Evolutionary conservation across 2,888 invertebrate species (phyloP), one percentile per base, ranked within the genome.

Genomic region (Caradrina clavipalpis): DNA sequence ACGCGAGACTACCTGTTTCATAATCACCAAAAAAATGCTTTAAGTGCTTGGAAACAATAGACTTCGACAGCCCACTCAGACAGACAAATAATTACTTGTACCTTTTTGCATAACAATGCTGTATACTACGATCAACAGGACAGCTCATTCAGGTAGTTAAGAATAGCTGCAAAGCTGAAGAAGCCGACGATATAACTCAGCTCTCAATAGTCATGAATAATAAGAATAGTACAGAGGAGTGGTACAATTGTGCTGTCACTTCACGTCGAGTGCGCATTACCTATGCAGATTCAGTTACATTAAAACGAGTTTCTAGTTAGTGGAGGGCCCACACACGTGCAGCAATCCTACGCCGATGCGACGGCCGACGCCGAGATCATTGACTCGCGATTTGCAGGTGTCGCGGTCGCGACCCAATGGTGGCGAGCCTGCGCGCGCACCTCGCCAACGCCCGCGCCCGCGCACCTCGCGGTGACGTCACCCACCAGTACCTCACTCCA

Each of bases 361-460:
- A 75, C 84, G 82, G 74, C 72, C 77, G 76, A 75, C 77, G 83
- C 74, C 47, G 84, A 81, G 88, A 88, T 83, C 88, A 85, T 85
- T 88, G 88, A 88, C 88, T 85, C 84, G 84, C 80, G 85, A 82
- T 85, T 85, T 80, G 88, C 88, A 88, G 88, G 88, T 88, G 88
- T 88, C 84, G 86, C 78, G 80, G 67, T 79, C 77, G 76, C 82
- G 84, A 85, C 75, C 83, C 83, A 85, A 83, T 83, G 78, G 76
- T 82, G 71, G 83, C 73, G 76, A 73, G 71, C 80, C 62, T 66
- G 74, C 45, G 76, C 64, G 68, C 70, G 69, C 73, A 77, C 73
- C 73, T 78, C 82, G 72, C 76, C 76, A 81, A 84, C 74, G 77
- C 54, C 54, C 63, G 68, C 63, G 64, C 71, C 75, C 72, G 73